A percentile compares a stretch with the other conserved stretches of the same genome.
These are phyloP conservation scores for Onychorhynchus coronatus DNA, from an alignment of 2,113 vertebrate genomes.

Conservation along the genomic window DNA sequence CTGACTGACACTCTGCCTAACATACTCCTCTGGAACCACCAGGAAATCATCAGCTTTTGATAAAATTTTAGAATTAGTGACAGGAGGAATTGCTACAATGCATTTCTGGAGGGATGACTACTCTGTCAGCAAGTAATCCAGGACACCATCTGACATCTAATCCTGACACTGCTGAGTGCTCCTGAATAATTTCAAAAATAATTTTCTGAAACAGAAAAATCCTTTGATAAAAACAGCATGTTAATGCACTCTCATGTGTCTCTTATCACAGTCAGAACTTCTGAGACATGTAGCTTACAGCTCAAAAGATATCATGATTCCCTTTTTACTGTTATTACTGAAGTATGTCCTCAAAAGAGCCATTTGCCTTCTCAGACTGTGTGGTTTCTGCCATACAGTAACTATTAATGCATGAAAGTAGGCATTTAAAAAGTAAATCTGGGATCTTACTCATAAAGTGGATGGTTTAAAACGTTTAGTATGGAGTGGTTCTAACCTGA, in stretches of 20 bases:
- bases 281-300: not conserved
- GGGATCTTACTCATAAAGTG: not conserved
- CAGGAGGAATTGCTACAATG: not conserved
- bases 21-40: not conserved
- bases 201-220: constrained; percentile 3
- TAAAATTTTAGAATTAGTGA: not conserved
- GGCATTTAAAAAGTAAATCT: not conserved
- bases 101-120: not conserved
- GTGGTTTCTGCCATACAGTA: not conserved
- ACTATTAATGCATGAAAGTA: not conserved
- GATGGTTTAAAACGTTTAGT: not conserved
- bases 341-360: not conserved
- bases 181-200: not conserved
- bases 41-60: not conserved
- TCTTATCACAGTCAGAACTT: not conserved
- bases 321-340: not conserved
- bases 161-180: not conserved
- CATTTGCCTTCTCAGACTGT: not conserved
- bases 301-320: not conserved
- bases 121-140: not conserved
- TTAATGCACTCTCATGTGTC: not conserved
- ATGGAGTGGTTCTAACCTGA: not conserved
- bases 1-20: not conserved
- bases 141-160: not conserved
- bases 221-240: constrained; percentile 9